These are phyloP conservation scores for Goniozus legneri DNA, from an alignment of 1,140 invertebrate genomes.

Conservation along the genomic window DNA sequence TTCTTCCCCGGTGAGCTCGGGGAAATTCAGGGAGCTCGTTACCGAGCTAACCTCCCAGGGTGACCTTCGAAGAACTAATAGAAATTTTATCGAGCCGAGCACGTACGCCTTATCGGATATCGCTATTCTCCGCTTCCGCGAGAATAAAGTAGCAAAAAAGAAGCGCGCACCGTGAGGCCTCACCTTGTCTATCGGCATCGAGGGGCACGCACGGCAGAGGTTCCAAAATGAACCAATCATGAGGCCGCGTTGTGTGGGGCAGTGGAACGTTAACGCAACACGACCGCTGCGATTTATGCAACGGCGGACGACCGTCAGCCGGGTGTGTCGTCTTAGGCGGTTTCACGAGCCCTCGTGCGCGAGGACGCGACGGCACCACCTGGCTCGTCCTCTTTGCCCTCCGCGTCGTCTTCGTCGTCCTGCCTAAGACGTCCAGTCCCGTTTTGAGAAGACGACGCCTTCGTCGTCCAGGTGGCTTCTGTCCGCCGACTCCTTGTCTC, in stretches of 20 bases:
- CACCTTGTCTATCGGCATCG: slow-evolving; percentile 91
- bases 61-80: too few relatives aligned
- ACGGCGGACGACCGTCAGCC: slow-evolving; percentile 23
- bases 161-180: too few relatives aligned
- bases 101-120: slow-evolving; percentile 2
- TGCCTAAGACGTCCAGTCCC: slow-evolving; percentile 13
- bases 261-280: slow-evolving; percentile 44
- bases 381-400: not conserved
- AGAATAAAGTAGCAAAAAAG: too few relatives aligned
- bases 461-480: slow-evolving; percentile 12
- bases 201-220: slow-evolving; percentile 87
- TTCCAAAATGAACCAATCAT: slow-evolving; percentile 95
- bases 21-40: too few relatives aligned
- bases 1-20: too few relatives aligned
- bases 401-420: not conserved
- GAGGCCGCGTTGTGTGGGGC: slow-evolving; percentile 54
- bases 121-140: not conserved
- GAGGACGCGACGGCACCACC: slow-evolving; percentile 1
- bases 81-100: not conserved
- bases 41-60: too few relatives aligned
- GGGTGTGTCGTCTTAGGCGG: slow-evolving; percentile 4
- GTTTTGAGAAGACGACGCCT: slow-evolving; percentile 12
- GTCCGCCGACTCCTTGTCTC: too few relatives aligned
- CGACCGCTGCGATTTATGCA: slow-evolving; percentile 24
- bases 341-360: not conserved